Conservation (phyloP, 2,113 vertebrate species). For the Clarias macrocephalus region DNA sequence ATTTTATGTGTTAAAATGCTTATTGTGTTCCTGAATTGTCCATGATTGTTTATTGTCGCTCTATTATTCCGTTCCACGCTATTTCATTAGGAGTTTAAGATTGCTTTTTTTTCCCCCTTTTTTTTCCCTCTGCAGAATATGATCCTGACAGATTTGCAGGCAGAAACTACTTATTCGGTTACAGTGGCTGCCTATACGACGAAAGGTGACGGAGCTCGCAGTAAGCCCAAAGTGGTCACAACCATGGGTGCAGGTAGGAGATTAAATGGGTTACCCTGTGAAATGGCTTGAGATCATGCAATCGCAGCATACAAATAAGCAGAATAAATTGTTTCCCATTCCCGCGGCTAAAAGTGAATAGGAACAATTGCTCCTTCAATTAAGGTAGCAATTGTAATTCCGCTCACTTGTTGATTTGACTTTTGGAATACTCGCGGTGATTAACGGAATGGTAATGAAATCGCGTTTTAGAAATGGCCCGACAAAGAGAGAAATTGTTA, state of each 20-base stretch:
- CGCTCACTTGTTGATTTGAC: conserved; percentile 48
- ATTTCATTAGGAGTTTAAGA: conserved; percentile 4
- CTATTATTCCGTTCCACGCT: not conserved
- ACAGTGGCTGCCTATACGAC: conserved; percentile 97
- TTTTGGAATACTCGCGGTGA: conserved; percentile 46
- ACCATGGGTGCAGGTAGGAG: conserved; percentile 93
- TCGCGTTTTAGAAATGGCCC: conserved; percentile 18
- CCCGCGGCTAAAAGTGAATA: conserved; percentile 52
- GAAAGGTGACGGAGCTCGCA: conserved; percentile 97
- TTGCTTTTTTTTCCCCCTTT: not conserved
- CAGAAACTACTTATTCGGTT: conserved; percentile 94
- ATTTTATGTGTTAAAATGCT: not conserved
- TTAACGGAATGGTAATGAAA: conserved; percentile 49
- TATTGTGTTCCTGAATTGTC: not conserved
- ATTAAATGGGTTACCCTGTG: not conserved
- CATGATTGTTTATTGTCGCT: not conserved
- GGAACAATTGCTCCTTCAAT: conserved; percentile 53
- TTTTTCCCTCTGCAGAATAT: conserved; percentile 83
- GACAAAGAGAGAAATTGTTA: not conserved
- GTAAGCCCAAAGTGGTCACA: conserved; percentile 92
- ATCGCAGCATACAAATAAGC: conserved; percentile 26
- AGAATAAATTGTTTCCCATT: conserved; percentile 31
- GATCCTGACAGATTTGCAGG: conserved; percentile 90
- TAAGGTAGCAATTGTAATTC: conserved; percentile 57
- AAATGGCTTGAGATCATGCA: conserved; percentile 4